Conservation (phyloP, 2,113 vertebrate genomes). For the Megatriorchis doriae region DNA sequence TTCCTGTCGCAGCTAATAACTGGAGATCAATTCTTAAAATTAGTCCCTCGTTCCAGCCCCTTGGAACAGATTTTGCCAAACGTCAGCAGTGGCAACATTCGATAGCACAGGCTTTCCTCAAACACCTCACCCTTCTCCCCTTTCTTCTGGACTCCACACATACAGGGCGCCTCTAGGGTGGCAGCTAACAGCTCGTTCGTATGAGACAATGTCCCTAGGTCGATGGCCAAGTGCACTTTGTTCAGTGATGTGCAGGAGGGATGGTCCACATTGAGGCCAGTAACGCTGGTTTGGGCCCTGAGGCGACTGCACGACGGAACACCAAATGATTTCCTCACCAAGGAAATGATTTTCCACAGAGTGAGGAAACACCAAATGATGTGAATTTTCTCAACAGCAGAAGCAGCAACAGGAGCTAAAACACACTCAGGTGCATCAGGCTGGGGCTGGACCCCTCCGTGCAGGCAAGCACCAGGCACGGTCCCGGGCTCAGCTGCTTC, state of each 20-base stretch:
- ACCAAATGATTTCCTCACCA: no score
- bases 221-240: background rate
- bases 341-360: no score
- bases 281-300: background rate
- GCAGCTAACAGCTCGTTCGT: background rate
- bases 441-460: background rate
- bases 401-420: background rate
- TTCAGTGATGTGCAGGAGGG: background rate
- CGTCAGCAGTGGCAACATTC: background rate
- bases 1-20: background rate
- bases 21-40: background rate
- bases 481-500: background rate
- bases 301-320: background rate
- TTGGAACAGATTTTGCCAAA: background rate
- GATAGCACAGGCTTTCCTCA: background rate
- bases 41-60: background rate
- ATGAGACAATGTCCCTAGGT: accelerated
- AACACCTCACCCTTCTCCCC: background rate
- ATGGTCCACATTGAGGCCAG: background rate
- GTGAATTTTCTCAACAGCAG: background rate
- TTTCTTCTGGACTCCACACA: background rate
- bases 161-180: background rate
- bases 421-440: accelerated
- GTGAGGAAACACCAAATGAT: background rate
- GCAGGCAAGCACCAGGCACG: background rate